Evolutionary conservation across 2,797 vertebrate species (phyloP).

Genomic region (Uromys caudimaculatus): DNA sequence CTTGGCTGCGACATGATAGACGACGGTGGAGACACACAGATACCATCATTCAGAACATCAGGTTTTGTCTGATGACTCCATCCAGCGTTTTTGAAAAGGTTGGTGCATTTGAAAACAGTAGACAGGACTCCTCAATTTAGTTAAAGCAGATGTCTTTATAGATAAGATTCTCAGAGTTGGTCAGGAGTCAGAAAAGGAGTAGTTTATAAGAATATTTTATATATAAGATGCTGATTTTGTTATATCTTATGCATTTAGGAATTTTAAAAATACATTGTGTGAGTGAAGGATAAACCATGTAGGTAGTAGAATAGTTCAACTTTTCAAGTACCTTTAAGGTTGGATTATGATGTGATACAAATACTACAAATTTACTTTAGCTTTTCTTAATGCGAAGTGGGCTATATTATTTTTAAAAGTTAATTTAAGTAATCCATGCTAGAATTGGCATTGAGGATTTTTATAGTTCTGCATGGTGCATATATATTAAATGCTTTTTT

Average conservation of each 20-base stretch:
- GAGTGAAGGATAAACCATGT: slow-evolving; percentile 69
- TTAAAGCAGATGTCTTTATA: slow-evolving; percentile 85
- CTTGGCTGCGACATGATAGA: slow-evolving; percentile 98
- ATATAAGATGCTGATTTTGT: slow-evolving; percentile 62
- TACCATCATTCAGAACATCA: slow-evolving; percentile 97
- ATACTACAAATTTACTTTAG: slow-evolving; percentile 61
- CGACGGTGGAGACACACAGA: slow-evolving; percentile 99
- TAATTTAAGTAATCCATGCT: slow-evolving; percentile 59
- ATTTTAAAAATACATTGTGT: slow-evolving; percentile 63
- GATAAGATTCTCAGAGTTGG: slow-evolving; percentile 76
- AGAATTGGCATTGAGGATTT: slow-evolving; percentile 61
- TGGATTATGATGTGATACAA: slow-evolving; percentile 57
- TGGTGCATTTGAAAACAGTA: slow-evolving; percentile 90
- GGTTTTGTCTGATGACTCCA: slow-evolving; percentile 99
- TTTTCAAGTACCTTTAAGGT: slow-evolving; percentile 70
- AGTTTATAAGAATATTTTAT: slow-evolving; percentile 59
- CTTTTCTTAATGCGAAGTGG: slow-evolving; percentile 64
- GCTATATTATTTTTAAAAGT: slow-evolving; percentile 59
- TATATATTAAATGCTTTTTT: neutral
- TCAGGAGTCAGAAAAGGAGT: slow-evolving; percentile 58
- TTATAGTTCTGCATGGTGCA: slow-evolving; percentile 60
- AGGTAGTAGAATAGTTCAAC: slow-evolving; percentile 71
- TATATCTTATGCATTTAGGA: slow-evolving; percentile 65
- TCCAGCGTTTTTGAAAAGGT: slow-evolving; percentile 99
- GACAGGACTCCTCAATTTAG: slow-evolving; percentile 85